A percentile compares a stretch with the other conserved stretches of the same genome.
Conservation (phyloP, 2,113 vertebrate genomes). For the Egretta garzetta region DNA sequence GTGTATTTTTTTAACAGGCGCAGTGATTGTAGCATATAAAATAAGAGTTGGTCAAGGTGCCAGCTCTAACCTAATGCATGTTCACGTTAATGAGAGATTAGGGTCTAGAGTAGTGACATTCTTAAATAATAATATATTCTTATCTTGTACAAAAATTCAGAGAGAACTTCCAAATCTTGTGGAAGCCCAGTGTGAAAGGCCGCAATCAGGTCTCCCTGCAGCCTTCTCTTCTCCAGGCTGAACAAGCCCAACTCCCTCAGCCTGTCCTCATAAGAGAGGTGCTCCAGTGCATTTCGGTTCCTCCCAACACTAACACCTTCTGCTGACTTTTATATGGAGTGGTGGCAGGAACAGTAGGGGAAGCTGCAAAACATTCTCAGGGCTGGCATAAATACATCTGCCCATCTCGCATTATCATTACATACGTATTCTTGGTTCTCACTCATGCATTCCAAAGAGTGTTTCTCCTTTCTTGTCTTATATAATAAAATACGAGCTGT, state of each 20-base stretch:
- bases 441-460: not conserved
- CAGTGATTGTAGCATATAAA: not conserved
- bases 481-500: not conserved
- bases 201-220: too few species aligned
- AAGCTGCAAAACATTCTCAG: not conserved
- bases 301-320: not conserved
- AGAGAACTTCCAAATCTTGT: not conserved
- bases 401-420: not conserved
- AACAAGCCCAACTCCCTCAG: too few species aligned
- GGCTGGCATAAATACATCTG: not conserved
- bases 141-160: conserved; percentile 28
- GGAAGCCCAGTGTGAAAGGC: not conserved
- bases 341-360: not conserved
- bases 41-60: not conserved
- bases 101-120: not conserved
- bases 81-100: conserved; percentile 16
- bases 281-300: not conserved
- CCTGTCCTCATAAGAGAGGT: too few species aligned
- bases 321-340: not conserved
- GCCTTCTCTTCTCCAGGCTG: too few species aligned
- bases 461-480: not conserved
- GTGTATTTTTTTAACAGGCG: not conserved
- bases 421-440: not conserved
- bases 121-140: conserved; percentile 20
- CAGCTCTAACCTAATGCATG: not conserved